Evolutionary conservation across 2,888 invertebrate genomes (phyloP).

Genomic region (Mimachlamys varia): DNA sequence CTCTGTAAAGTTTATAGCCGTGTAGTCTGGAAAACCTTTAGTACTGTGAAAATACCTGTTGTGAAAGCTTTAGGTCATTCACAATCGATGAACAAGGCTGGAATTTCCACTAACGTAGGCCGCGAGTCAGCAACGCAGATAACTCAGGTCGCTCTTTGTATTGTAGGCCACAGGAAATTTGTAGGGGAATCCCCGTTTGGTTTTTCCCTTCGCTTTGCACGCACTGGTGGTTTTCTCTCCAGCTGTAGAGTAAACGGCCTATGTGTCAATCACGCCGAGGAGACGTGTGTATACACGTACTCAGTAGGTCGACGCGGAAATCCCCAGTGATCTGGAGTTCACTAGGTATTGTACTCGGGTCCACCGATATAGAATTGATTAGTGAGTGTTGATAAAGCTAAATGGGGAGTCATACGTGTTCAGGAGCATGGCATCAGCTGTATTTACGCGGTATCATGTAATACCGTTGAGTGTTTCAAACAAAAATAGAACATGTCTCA

Average conservation of each 20-base stretch:
- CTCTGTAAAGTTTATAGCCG: background rate
- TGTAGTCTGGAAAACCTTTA: background rate
- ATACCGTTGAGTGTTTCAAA: background rate
- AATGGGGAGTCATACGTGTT: background rate
- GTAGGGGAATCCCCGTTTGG: conserved; percentile 51
- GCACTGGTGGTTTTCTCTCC: background rate
- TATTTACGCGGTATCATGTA: background rate
- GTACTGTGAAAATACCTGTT: background rate
- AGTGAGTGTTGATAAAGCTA: background rate
- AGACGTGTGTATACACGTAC: conserved; percentile 9
- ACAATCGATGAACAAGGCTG: background rate
- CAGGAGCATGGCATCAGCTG: background rate
- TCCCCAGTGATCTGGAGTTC: background rate
- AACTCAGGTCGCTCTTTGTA: background rate
- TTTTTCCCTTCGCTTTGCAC: conserved; percentile 47
- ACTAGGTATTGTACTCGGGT: background rate
- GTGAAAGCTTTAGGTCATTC: background rate
- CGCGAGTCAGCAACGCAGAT: conserved; percentile 24
- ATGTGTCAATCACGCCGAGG: background rate
- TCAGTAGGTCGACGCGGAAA: background rate
- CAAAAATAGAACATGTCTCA: too few species aligned
- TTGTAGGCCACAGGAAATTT: background rate
- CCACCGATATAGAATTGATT: background rate
- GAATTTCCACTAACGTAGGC: conserved; percentile 5
- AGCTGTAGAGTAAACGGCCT: conserved; percentile 23